A percentile compares a stretch with the other conserved stretches of the same genome.
Evolutionary conservation across 92 coral and sea anemone species (phyloP).

Genomic region (Zoanthus solanderi): DNA sequence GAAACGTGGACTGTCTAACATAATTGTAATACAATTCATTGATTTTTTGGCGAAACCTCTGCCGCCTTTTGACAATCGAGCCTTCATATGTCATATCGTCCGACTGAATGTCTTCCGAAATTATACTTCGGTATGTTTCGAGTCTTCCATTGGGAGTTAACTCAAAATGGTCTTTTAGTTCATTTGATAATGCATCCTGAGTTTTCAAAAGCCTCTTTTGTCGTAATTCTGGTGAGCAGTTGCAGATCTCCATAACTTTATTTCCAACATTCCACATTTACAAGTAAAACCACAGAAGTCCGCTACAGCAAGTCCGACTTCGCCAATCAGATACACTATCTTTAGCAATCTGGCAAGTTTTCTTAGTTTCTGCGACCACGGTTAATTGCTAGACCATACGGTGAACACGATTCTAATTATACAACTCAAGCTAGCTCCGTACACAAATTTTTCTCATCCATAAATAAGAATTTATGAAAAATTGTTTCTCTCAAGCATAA

Average conservation of each 20-base stretch:
- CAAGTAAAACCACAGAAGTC: slow-evolving; percentile 34
- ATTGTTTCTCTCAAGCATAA: slow-evolving; percentile 30
- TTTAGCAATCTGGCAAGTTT: slow-evolving; percentile 8
- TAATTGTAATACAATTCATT: slow-evolving; percentile 59
- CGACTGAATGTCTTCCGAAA: slow-evolving; percentile 34
- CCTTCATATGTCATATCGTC: slow-evolving; percentile 43
- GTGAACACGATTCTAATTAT: slow-evolving; percentile 8
- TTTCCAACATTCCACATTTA: slow-evolving; percentile 50
- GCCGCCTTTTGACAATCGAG: slow-evolving; percentile 16
- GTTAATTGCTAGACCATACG: background rate
- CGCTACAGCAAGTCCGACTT: slow-evolving; percentile 1
- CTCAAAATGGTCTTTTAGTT: slow-evolving; percentile 16
- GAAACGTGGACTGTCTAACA: slow-evolving; percentile 74
- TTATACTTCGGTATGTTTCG: slow-evolving; percentile 21
- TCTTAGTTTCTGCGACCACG: slow-evolving; percentile 26
- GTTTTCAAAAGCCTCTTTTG: slow-evolving; percentile 22
- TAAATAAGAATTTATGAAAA: slow-evolving; percentile 23
- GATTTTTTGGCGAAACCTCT: slow-evolving; percentile 53
- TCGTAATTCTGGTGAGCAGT: slow-evolving; percentile 49
- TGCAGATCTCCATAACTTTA: slow-evolving; percentile 49
- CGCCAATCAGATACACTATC: slow-evolving; percentile 21
- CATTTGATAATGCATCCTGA: slow-evolving; percentile 30
- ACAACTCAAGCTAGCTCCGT: slow-evolving; percentile 26
- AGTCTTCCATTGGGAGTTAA: slow-evolving; percentile 43
- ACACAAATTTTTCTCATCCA: slow-evolving; percentile 34